Evolutionary conservation across 2,113 vertebrate species (phyloP), one percentile per base, ranked within the genome.

Genomic region (Petaurus breviceps): DNA sequence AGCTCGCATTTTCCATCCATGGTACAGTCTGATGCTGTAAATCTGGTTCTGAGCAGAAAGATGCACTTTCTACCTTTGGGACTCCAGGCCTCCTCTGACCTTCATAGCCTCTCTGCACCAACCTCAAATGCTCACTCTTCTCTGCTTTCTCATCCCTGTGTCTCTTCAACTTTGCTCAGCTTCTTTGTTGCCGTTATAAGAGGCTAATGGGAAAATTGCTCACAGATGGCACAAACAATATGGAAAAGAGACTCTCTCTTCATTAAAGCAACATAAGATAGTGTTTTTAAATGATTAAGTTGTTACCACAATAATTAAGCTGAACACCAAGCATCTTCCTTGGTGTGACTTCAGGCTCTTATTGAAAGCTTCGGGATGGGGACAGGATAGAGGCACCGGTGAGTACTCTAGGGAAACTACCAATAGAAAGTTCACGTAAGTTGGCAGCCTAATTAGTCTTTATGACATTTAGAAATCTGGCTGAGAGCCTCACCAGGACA

Each of bases 211-310:
- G 95, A 95, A 61, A 98, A 97, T 95, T 97, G 94, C 92, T 92
- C 97, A 90, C 98, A 98, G 98, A 97, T 98, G 98, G 97, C 95
- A 97, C 0, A 68, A 93, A 92, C 98, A 98, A 96, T 97, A 68
- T 97, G 98, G 97, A 97, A 97, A 98, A 98, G 98, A 98, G 96
- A 96, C 97, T 97, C 96, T 94, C 93, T 97, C 97, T 61, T 97
- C 96, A 8, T 97, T 91, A 97, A 51, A 96, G 96, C 61, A n/a
- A 96, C 95, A 92, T 55, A 94, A 98, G 97, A 98, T 24, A 84
- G 97, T 95, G 92, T 97, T 98, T 91, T 93, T 96, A 96, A 98
- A 92, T 92, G 98, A 98, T 98, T 96, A 43, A 97, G 94, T 90
- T 97, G 96, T 97, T 97, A 6, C 31, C 1, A 12, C 91, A 93